Percentiles rank a stretch among this genome's conserved stretches.
phyloP scores from a whole-genome alignment of 2,113 vertebrate species.

The Trogon surrucura region DNA sequence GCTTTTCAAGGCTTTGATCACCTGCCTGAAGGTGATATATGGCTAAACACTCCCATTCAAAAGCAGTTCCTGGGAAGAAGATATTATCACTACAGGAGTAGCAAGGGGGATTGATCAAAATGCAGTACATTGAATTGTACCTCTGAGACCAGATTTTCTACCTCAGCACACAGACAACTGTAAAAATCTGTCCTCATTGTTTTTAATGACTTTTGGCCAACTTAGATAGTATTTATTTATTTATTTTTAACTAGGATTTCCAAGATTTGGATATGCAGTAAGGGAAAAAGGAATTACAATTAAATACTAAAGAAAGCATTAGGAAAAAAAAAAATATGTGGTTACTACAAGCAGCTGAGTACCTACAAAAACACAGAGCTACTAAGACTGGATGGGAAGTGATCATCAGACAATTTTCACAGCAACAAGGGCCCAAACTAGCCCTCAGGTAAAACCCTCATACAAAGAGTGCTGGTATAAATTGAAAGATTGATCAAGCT shows the following conservation, averaged over 20 bases:
- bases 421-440: not conserved
- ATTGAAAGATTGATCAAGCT: not conserved
- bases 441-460: not conserved
- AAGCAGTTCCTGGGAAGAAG: constrained; percentile 11
- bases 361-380: not conserved
- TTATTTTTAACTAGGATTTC: not conserved
- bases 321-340: not conserved
- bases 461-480: not conserved
- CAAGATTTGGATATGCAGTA: not conserved
- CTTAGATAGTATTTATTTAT: not conserved
- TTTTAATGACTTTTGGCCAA: not conserved
- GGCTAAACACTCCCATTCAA: constrained; percentile 40
- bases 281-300: not conserved
- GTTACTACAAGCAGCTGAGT: not conserved
- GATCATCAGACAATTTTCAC: not conserved
- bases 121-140: not conserved
- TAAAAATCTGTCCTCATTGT: not conserved
- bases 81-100: not conserved
- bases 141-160: not conserved
- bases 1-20: constrained; percentile 59
- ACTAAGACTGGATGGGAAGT: not conserved
- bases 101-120: constrained; percentile 6
- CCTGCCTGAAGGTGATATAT: constrained; percentile 40
- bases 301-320: not conserved
- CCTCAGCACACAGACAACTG: not conserved